Percentiles rank a stretch among this genome's conserved stretches.
Conservation (phyloP, 53 echinoderm and acorn worm genomes). For the Mesocentrotus franciscanus region DNA sequence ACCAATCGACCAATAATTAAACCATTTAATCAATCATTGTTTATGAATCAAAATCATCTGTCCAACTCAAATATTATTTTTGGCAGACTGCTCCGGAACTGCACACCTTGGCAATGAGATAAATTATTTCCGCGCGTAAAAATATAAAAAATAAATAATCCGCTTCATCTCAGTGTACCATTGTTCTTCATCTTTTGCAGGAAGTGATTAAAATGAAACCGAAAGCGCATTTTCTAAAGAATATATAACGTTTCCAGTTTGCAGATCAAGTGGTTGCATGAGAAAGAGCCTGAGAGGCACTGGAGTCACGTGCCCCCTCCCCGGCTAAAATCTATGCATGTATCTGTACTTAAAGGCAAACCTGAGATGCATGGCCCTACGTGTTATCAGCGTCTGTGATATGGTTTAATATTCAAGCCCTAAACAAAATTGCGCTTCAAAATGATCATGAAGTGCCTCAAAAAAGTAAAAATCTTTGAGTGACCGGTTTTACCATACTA, state of each 20-base stretch:
- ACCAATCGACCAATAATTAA: not conserved
- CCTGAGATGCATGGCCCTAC: no score
- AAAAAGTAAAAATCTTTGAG: no score
- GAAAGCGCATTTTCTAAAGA: not conserved
- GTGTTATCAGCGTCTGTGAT: no score
- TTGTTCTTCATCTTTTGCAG: not conserved
- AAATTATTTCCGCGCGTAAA: not conserved
- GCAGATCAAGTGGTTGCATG: not conserved
- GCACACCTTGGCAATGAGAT: not conserved
- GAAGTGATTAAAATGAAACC: not conserved
- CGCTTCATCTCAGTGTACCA: not conserved
- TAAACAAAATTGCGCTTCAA: no score
- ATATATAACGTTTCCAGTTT: not conserved
- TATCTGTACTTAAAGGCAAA: no score
- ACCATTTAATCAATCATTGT: not conserved
- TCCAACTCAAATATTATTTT: not conserved
- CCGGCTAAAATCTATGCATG: no score
- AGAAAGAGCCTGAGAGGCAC: no score
- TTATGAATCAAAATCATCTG: not conserved
- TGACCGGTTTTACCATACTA: no score
- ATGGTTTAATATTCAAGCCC: no score
- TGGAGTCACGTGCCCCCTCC: no score
- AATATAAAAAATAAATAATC: not conserved
- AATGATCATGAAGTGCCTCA: no score
- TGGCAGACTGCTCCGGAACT: not conserved